Base-by-base conservation (phyloP, 2,113 vertebrate species). In the Calidris pygmaea region DNA sequence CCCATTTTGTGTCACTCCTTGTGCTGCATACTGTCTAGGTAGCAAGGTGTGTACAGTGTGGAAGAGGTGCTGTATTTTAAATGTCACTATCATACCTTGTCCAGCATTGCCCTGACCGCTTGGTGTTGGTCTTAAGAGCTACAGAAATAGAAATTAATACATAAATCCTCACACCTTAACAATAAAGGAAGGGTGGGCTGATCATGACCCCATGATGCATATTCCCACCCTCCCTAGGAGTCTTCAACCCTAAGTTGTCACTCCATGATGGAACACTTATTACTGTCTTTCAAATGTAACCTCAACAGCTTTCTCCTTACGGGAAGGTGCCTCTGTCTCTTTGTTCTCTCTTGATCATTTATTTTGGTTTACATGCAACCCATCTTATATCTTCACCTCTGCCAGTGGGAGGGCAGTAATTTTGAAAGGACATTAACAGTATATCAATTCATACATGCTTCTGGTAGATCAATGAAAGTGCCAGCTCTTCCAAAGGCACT, bases 91-190 rank as follows among this genome's bases (percentile, higher is more conserved):
- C 8, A 22, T 35, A 75, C 30, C 19, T 73, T 88, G 84, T 80
- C 74, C 41, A 88, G n/a, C 37, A 15, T 29, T 41, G 75, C 87
- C 78, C n/a, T 91, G 90, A 91, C 91, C 92, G 76, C 67, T 89
- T 89, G 48, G 7, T 53, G 17, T 65, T 87, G 35, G 70, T 87
- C 70, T 94, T 93, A 70, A 89, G 41, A 92, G 74, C 56, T 58
- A 68, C 34, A 65, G 56, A 83, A 96, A 52, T 48, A 92, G 21
- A 93, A 92, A 92, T 93, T 66, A 79, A 91, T 84, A 58, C 53
- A 89, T 95, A 90, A 95, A 96, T 95, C 80, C 35, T 92, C 27
- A 20, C 79, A 72, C 20, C 18, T 82, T 92, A 66, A 48, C 56
- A 62, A 62, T 72, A 87, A 85, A 90, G 45, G 45, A 53, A 73